Conservation (phyloP, 2,797 vertebrate species). For the Cuculus canorus region DNA sequence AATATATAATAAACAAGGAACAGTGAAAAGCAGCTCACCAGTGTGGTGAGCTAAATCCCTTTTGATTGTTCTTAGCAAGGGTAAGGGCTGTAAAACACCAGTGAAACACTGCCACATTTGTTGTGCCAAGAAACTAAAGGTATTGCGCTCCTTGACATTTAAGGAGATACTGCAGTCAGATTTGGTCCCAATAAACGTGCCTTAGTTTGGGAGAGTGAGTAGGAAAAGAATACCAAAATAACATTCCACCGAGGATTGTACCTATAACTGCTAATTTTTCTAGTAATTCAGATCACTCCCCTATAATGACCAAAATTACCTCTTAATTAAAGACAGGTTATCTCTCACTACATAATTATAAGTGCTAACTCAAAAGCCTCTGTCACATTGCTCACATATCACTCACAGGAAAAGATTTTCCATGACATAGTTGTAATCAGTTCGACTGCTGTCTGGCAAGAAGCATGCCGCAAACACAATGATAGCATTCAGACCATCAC, state of each 20-base stretch:
- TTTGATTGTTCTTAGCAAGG: neutral
- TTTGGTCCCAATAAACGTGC: neutral
- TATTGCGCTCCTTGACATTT: neutral
- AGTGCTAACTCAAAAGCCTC: conserved; percentile 37
- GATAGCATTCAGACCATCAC: conserved; percentile 93
- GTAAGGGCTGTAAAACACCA: neutral
- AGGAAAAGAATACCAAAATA: neutral
- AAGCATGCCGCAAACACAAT: conserved; percentile 98
- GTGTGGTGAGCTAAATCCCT: neutral
- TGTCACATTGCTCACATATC: conserved; percentile 32
- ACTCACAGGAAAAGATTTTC: conserved; percentile 99
- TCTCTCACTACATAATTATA: conserved; percentile 9
- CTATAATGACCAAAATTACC: neutral
- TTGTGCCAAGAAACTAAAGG: neutral
- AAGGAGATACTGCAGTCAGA: neutral
- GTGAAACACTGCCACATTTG: neutral
- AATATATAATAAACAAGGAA: neutral
- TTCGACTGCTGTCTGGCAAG: conserved; percentile 93
- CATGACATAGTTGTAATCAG: conserved; percentile 98
- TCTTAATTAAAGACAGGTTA: conserved; percentile 37
- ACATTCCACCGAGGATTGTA: neutral
- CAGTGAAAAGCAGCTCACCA: neutral
- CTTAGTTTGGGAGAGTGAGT: neutral
- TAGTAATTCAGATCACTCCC: neutral
- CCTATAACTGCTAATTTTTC: neutral